A percentile compares a stretch with the other conserved stretches of the same genome.
Conservation (phyloP, 30 jellyfish, hydroid and myxozoan genomes). For the Sanderia malayensis region DNA sequence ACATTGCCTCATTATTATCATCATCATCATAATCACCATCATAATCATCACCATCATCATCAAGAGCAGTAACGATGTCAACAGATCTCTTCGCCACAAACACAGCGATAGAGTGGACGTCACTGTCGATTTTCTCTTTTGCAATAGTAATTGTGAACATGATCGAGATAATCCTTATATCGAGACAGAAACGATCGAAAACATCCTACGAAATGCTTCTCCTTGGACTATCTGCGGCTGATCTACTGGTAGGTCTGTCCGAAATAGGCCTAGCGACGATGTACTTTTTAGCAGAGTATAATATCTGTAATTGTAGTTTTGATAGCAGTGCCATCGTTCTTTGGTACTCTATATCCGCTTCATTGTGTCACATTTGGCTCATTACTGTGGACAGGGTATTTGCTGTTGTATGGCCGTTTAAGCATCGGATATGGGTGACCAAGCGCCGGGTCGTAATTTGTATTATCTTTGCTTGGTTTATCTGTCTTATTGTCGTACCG, state of each 20-base stretch:
- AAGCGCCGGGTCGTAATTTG: background rate
- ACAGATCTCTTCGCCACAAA: too few species aligned
- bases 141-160: conserved; percentile 11
- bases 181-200: background rate
- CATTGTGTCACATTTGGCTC: conserved; percentile 16
- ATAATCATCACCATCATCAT: too few species aligned
- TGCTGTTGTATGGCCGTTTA: conserved; percentile 30
- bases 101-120: too few species aligned
- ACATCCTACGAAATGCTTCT: conserved; percentile 30
- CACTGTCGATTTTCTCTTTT: too few species aligned
- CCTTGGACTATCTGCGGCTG: conserved; percentile 41
- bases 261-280: background rate
- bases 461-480: conserved; percentile 14
- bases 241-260: conserved; percentile 38
- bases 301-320: background rate
- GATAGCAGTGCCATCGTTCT: background rate
- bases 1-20: too few species aligned
- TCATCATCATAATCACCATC: too few species aligned
- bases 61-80: too few species aligned
- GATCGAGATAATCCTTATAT: conserved; percentile 10
- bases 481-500: background rate
- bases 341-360: conserved; percentile 17
- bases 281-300: background rate
- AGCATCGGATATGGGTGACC: conserved; percentile 28
- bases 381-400: conserved; percentile 24